phyloP scores from a whole-genome alignment of 1,140 invertebrate genomes.

The Camponotus vicinus region DNA sequence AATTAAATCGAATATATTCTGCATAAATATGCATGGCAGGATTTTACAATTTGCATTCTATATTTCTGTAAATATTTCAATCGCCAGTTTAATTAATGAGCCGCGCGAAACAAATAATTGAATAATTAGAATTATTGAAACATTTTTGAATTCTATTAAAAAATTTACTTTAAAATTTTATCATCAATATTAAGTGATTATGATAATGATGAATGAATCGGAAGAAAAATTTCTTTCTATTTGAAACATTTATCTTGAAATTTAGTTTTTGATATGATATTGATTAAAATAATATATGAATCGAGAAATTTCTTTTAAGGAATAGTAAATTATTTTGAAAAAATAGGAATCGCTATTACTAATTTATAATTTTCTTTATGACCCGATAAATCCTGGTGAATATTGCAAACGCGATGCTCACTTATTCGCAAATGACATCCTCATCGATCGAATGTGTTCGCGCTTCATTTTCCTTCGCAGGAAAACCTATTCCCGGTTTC shows the following conservation, averaged over 20 bases:
- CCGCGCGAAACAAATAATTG: background rate
- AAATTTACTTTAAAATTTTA: background rate
- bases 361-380: background rate
- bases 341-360: background rate
- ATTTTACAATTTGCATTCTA: background rate
- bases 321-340: background rate
- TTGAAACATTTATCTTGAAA: background rate
- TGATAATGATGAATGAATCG: background rate
- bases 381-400: background rate
- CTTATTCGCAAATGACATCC: slow-evolving; percentile 43
- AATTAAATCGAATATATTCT: background rate
- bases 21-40: too few species aligned
- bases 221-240: background rate
- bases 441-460: background rate
- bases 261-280: background rate
- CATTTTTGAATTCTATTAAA: background rate
- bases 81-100: background rate
- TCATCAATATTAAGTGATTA: background rate
- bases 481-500: slow-evolving; percentile 43
- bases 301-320: background rate
- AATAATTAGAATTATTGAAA: background rate
- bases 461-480: slow-evolving; percentile 38
- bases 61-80: background rate
- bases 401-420: slow-evolving; percentile 20
- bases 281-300: too few species aligned